These are phyloP conservation scores for Ceuthmochares aereus DNA, from an alignment of 2,113 vertebrate genomes.

Conservation along the genomic window DNA sequence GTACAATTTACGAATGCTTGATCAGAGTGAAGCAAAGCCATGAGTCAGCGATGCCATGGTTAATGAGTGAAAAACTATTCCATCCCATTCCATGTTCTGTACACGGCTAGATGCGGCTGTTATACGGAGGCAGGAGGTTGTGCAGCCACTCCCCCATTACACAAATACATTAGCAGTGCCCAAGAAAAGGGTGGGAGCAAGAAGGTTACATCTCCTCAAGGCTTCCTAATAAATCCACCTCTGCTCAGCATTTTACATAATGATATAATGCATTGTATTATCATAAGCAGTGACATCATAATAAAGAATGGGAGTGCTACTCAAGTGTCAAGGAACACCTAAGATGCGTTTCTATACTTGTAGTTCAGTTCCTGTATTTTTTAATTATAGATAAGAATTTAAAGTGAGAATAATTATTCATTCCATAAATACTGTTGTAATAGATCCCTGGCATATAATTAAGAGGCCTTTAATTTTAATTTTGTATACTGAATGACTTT, in stretches of 20 bases:
- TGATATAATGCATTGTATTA: conserved; percentile 6
- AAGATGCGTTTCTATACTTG: conserved; percentile 27
- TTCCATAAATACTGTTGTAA: conserved; percentile 36
- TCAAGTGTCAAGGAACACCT: conserved; percentile 53
- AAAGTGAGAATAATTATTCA: conserved; percentile 62
- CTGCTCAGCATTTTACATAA: conserved; percentile 51
- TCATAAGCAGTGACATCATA: conserved; percentile 56
- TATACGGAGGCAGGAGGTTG: not conserved
- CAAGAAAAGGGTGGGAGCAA: conserved; percentile 3
- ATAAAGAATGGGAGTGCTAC: conserved; percentile 11
- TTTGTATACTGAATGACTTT: not conserved
- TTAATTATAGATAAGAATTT: conserved; percentile 71
- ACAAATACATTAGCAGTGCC: not conserved
- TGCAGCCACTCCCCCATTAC: not conserved
- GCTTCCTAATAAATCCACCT: conserved; percentile 50
- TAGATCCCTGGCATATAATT: conserved; percentile 41
- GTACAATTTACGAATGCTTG: not conserved
- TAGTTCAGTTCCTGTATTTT: conserved; percentile 48
- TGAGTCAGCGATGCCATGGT: conserved; percentile 26
- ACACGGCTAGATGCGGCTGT: not conserved
- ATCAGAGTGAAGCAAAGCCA: conserved; percentile 37
- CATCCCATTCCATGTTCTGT: not conserved
- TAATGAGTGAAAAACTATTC: not conserved
- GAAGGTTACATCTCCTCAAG: conserved; percentile 1
- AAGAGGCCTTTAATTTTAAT: conserved; percentile 61